A percentile compares a stretch with the other conserved stretches of the same genome.
Evolutionary conservation across 2,888 invertebrate species (phyloP).

Genomic region (Crepidodera aurea): DNA sequence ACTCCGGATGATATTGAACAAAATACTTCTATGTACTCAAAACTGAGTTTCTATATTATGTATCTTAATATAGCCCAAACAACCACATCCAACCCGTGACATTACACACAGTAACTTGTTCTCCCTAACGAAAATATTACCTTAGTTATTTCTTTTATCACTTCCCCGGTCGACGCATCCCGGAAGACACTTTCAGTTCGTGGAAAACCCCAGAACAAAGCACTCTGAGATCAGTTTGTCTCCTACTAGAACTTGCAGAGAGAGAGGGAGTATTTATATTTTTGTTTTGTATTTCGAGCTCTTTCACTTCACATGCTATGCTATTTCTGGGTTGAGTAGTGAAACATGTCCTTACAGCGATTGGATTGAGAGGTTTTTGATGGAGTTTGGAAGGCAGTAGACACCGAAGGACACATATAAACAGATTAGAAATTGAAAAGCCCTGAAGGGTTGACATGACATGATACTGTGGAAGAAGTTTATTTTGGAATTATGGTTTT

Average conservation of each 20-base stretch:
- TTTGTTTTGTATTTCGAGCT: neutral
- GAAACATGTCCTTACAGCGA: constrained; percentile 13
- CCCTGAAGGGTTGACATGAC: neutral
- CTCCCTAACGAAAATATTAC: constrained; percentile 8
- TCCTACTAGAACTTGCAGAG: neutral
- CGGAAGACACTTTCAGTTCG: constrained; percentile 6
- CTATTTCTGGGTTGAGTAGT: constrained; percentile 14
- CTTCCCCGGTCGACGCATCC: neutral
- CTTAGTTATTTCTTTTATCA: constrained; percentile 7
- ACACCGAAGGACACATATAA: constrained; percentile 1
- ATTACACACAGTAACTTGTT: neutral
- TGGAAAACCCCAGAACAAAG: constrained; percentile 7
- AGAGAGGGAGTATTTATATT: neutral
- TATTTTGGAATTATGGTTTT: too few species aligned
- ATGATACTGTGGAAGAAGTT: too few species aligned
- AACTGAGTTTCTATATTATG: too few species aligned
- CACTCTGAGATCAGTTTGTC: neutral
- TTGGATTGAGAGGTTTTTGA: constrained; percentile 12
- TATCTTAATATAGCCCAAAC: too few species aligned
- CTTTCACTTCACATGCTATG: neutral
- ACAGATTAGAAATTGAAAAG: constrained; percentile 11
- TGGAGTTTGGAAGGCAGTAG: neutral
- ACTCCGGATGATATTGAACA: too few species aligned
- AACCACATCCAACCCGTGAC: neutral
- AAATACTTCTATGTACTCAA: too few species aligned